phyloP scores from a whole-genome alignment of 1,140 invertebrate species.

The Halesus radiatus region DNA sequence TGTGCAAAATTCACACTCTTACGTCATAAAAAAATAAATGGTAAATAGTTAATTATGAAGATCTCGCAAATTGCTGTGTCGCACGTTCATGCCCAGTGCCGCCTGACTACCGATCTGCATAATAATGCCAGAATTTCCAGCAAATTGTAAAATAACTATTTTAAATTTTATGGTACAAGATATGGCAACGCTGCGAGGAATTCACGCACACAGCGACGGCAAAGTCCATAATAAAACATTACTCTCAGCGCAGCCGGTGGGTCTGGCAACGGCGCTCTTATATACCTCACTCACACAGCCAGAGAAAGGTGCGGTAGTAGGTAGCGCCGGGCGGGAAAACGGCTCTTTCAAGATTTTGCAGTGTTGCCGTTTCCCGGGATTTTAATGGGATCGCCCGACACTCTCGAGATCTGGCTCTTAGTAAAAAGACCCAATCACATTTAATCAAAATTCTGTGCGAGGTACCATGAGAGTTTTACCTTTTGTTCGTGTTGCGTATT shows the following conservation, averaged over 20 bases:
- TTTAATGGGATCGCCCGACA: not conserved
- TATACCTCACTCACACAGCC: constrained; percentile 6
- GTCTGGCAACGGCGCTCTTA: constrained; percentile 21
- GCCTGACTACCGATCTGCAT: constrained; percentile 14
- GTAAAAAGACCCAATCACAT: not conserved
- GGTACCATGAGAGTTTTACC: not conserved
- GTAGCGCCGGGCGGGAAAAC: constrained; percentile 38
- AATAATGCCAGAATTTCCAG: not conserved
- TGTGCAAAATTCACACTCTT: not conserved
- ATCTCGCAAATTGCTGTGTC: not conserved
- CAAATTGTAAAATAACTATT: not conserved
- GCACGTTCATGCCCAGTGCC: not conserved
- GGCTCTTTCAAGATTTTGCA: constrained; percentile 36
- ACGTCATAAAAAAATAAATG: no score
- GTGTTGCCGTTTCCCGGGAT: constrained; percentile 33
- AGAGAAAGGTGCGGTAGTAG: constrained; percentile 1
- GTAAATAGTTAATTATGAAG: constrained; percentile 6
- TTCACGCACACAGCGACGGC: constrained; percentile 1
- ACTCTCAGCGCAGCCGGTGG: constrained; percentile 3
- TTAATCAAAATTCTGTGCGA: not conserved
- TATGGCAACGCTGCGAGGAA: constrained; percentile 5
- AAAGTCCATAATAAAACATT: constrained; percentile 7
- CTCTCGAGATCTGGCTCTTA: not conserved
- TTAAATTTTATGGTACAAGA: not conserved
- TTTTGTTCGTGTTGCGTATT: not conserved